These are phyloP conservation scores for Lasioglossum zephyrum DNA, from an alignment of 2,888 invertebrate species.

Conservation along the genomic window DNA sequence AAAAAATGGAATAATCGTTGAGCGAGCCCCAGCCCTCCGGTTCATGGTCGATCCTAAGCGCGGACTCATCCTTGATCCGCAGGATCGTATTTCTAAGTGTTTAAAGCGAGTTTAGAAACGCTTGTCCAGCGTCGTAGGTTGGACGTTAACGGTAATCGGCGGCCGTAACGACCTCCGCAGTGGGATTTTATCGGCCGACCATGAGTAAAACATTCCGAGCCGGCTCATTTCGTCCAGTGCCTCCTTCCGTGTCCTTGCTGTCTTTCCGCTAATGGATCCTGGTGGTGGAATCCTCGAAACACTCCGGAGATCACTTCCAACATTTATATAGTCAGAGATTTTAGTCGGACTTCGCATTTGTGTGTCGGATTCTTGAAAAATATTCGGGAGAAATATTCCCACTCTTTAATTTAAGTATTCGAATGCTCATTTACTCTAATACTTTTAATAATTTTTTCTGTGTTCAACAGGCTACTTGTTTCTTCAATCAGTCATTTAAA, in stretches of 20 bases:
- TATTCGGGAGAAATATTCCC: neutral
- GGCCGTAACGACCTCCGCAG: constrained; percentile 61
- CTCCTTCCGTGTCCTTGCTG: constrained; percentile 70
- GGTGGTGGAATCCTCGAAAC: constrained; percentile 13
- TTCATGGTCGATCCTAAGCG: constrained; percentile 3
- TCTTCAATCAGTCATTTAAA: too few relatives aligned
- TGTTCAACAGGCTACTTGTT: too few relatives aligned
- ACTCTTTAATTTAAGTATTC: neutral
- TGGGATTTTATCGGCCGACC: constrained; percentile 58
- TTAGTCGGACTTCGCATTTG: neutral
- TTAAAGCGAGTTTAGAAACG: constrained; percentile 61
- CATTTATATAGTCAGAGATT: neutral
- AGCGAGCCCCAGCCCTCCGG: neutral
- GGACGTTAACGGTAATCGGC: constrained; percentile 69
- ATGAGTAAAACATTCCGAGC: constrained; percentile 63
- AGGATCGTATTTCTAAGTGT: constrained; percentile 68
- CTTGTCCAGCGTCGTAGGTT: constrained; percentile 21
- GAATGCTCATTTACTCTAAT: too few relatives aligned
- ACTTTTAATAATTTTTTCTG: too few relatives aligned
- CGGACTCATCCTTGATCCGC: constrained; percentile 51
- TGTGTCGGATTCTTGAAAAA: neutral
- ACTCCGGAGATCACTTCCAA: neutral
- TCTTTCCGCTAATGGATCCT: constrained; percentile 74
- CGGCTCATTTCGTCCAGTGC: constrained; percentile 68
- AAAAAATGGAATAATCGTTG: constrained; percentile 6